phyloP scores from a whole-genome alignment of 2,797 vertebrate genomes.

The Tapirus indicus region DNA sequence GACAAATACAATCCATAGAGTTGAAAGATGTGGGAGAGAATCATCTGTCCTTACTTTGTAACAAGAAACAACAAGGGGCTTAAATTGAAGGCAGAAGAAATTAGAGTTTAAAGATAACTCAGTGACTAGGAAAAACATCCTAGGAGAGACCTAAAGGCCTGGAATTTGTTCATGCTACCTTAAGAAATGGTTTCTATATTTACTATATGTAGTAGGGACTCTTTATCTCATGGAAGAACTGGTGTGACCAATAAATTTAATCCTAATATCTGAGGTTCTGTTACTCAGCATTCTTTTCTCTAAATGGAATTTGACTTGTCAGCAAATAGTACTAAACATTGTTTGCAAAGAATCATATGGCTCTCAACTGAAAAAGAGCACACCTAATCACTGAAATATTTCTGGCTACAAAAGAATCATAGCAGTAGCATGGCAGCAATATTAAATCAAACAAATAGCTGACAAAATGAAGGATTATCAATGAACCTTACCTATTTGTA shows the following conservation, averaged over 20 bases:
- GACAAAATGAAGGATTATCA: conserved; percentile 40
- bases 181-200: conserved; percentile 32
- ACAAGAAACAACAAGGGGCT: not conserved
- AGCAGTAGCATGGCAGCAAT: not conserved
- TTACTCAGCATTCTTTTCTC: conserved; percentile 35
- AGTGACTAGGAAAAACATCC: not conserved
- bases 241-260: conserved; percentile 17
- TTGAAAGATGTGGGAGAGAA: conserved; percentile 51
- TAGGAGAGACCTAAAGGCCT: not conserved
- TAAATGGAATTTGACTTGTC: conserved; percentile 59
- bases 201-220: not conserved
- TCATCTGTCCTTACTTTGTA: conserved; percentile 22
- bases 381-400: conserved; percentile 38
- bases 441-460: conserved; percentile 51
- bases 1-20: not conserved
- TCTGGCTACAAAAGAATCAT: conserved; percentile 48
- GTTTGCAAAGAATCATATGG: conserved; percentile 59
- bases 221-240: conserved; percentile 5
- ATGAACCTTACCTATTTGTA: conserved; percentile 1
- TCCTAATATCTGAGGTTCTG: conserved; percentile 9
- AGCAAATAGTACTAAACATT: conserved; percentile 29
- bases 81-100: conserved; percentile 42
- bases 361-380: conserved; percentile 9
- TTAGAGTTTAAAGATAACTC: conserved; percentile 45
- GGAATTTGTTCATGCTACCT: conserved; percentile 16